phyloP scores from a whole-genome alignment of 2,888 invertebrate species.

The Dasypolia templi region DNA sequence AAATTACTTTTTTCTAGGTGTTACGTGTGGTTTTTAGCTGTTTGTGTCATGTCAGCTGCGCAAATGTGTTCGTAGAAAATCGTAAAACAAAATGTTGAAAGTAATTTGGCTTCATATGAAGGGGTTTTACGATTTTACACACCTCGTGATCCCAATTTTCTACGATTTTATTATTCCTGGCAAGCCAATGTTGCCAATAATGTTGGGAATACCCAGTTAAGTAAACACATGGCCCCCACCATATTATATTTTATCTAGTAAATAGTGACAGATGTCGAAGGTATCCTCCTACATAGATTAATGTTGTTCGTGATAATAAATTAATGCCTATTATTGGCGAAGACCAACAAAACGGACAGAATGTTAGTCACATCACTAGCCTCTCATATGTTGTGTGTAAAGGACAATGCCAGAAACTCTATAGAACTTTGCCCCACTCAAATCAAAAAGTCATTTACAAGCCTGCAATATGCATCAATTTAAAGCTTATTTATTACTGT shows the following conservation, averaged over 20 bases:
- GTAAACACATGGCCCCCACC: slow-evolving; percentile 8
- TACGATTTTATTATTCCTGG: neutral
- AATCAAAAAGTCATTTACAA: too few species aligned
- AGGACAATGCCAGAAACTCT: too few species aligned
- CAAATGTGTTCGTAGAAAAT: neutral
- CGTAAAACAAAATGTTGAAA: neutral
- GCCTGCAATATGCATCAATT: too few species aligned
- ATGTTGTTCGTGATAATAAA: too few species aligned
- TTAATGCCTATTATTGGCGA: too few species aligned
- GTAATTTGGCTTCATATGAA: neutral
- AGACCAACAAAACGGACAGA: neutral
- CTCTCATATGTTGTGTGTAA: too few species aligned
- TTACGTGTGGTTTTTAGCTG: neutral
- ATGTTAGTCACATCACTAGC: neutral
- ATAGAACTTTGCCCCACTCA: too few species aligned
- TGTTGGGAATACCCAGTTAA: neutral
- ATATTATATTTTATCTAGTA: neutral
- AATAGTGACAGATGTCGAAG: slow-evolving; percentile 11
- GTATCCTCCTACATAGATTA: neutral
- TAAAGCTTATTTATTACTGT: too few species aligned
- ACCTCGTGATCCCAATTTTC: neutral
- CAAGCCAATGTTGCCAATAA: too few species aligned
- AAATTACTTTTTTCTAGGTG: neutral
- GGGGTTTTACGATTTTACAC: neutral
- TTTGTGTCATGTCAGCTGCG: neutral